Evolutionary conservation across 2,888 invertebrate genomes (phyloP), one percentile per base, ranked within the genome.

Genomic region (Isotomurus palustris): DNA sequence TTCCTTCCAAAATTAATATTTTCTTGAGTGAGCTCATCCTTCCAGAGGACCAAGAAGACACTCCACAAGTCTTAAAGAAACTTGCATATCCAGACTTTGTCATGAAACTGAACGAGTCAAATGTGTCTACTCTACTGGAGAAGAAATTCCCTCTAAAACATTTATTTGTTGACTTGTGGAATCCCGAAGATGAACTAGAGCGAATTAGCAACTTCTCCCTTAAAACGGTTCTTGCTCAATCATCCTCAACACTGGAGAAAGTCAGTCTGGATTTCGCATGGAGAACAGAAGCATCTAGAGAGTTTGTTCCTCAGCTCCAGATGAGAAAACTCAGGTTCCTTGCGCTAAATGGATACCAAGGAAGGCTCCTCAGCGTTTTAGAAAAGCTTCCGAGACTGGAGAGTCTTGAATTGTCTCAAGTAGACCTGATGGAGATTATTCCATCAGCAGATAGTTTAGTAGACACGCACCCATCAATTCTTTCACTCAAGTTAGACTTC

Each of bases 301-400:
- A 25, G 27, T 50, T 50, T 22, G 10, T 3, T 12, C 40, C 40
- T 35, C 38, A 21, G 14, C 25, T 50, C 14, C 24, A 24, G 8
- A 50, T 50, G 38, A 36, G 6, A 22, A 50, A 24, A 4, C 22
- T 50, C 27, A 5, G 6, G 6, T 36, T 3, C 24, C 25, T 50
- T n/a, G 36, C 50, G 12, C 50, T 50, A 14, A 25, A 21, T 27
- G 50, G 50, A 17, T 50, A 19, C 25, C 50, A 50, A 50, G 50
- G 50, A 10, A 17, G 14, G 14, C 25, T 50, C n/a, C 19, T 38
- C 4, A 19, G 38, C 4, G 24, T 50, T 4, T 24, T 50, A 3
- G 22, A 50, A 5, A 50, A 50, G 40, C 36, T 50, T 22, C 50
- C 50, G 6, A 38, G 24, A 22, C 25, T 50, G 14, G 17, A 10